A percentile compares a stretch with the other conserved stretches of the same genome.
Evolutionary conservation across 2,797 vertebrate species (phyloP).

Genomic region (Scolopax bukidnonensis): DNA sequence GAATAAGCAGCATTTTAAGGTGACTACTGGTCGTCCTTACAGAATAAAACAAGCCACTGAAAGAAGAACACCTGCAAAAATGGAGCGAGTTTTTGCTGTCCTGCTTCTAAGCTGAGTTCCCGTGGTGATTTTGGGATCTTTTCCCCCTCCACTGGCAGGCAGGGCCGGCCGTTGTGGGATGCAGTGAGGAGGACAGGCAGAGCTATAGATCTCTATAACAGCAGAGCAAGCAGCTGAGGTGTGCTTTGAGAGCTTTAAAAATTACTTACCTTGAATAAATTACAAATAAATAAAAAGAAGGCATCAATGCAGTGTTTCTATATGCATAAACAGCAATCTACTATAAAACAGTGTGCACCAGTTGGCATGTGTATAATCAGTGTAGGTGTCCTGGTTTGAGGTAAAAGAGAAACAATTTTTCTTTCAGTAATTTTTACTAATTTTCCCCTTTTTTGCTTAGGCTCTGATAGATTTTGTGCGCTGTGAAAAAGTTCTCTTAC

Average conservation of each 20-base stretch:
- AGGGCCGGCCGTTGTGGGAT: accelerated
- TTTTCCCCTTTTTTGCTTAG: not conserved
- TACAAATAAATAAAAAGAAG: not conserved
- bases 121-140: not conserved
- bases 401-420: not conserved
- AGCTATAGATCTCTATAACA: not conserved
- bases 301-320: not conserved
- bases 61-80: not conserved
- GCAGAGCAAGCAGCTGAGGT: not conserved
- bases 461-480: not conserved
- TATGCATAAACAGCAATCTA: not conserved
- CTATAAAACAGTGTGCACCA: not conserved
- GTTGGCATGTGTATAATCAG: not conserved
- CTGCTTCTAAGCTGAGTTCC: not conserved
- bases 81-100: not conserved
- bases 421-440: not conserved
- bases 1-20: not conserved
- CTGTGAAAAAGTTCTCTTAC: not conserved
- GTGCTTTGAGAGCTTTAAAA: not conserved
- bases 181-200: accelerated
- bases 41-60: not conserved
- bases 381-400: not conserved
- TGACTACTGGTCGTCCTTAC: not conserved
- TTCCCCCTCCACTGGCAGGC: not conserved
- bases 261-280: not conserved